phyloP scores from a whole-genome alignment of 2,888 invertebrate species.

The Tryphoninae sp. region DNA sequence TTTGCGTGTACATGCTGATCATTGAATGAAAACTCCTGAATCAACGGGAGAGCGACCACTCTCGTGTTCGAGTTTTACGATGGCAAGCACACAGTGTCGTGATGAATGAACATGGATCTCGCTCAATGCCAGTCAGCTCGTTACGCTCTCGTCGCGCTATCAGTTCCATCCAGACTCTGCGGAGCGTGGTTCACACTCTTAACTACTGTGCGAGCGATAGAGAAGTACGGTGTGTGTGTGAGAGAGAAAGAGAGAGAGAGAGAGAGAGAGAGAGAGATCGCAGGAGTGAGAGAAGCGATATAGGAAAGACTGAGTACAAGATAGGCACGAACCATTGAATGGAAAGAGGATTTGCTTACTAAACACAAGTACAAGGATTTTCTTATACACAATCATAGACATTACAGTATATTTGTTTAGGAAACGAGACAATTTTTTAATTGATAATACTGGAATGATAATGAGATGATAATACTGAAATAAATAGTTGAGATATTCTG shows the following conservation, averaged over 20 bases:
- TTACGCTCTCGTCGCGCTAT: conserved; percentile 67
- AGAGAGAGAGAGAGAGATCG: conserved; percentile 43
- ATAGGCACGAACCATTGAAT: conserved; percentile 36
- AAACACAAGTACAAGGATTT: conserved; percentile 27
- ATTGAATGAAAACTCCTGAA: conserved; percentile 61
- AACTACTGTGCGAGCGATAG: conserved; percentile 27
- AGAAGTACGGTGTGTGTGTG: background rate
- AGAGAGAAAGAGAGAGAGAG: conserved; percentile 47
- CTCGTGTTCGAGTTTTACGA: conserved; percentile 62
- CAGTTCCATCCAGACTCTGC: conserved; percentile 64
- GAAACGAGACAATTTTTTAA: no score
- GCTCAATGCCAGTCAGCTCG: conserved; percentile 65
- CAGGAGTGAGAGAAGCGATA: conserved; percentile 50
- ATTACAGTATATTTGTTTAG: background rate
- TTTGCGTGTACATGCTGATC: conserved; percentile 19
- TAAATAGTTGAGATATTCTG: no score
- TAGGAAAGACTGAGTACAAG: conserved; percentile 36
- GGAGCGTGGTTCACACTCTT: conserved; percentile 58
- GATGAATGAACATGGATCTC: conserved; percentile 62
- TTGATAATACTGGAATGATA: no score
- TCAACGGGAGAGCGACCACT: conserved; percentile 36
- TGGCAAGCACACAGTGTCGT: conserved; percentile 54
- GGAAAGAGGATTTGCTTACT: conserved; percentile 27
- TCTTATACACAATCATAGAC: conserved; percentile 9
- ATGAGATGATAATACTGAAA: no score